These are phyloP conservation scores for Encarsia formosa DNA, from an alignment of 2,888 invertebrate genomes.

Conservation along the genomic window DNA sequence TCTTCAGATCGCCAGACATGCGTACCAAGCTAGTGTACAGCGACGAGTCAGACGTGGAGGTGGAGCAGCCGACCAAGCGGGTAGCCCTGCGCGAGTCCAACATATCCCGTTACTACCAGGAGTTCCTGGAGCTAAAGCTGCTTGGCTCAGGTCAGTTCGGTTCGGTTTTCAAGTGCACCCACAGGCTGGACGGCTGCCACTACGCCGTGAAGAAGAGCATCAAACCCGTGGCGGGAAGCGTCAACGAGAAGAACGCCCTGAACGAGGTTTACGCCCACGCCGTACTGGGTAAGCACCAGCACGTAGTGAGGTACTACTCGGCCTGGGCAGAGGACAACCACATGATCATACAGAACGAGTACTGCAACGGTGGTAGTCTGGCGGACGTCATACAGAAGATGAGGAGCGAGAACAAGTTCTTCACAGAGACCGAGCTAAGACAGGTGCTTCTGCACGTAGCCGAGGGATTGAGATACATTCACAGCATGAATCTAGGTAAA, in stretches of 20 bases:
- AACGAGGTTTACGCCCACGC: conserved; percentile 95
- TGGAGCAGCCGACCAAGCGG: conserved; percentile 74
- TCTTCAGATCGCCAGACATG: conserved; percentile 43
- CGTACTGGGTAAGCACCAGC: conserved; percentile 83
- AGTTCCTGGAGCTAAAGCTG: conserved; percentile 77
- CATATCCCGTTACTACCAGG: conserved; percentile 78
- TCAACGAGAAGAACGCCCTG: conserved; percentile 76
- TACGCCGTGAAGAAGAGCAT: conserved; percentile 88
- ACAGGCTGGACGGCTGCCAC: conserved; percentile 84
- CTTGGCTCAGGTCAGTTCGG: conserved; percentile 88
- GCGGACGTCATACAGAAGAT: conserved; percentile 60
- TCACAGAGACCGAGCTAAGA: conserved; percentile 71
- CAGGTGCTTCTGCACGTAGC: conserved; percentile 75
- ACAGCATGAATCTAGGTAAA: conserved; percentile 70
- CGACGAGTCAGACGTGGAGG: conserved; percentile 54
- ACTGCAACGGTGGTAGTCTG: conserved; percentile 86
- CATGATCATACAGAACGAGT: conserved; percentile 94
- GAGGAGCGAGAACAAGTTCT: conserved; percentile 54
- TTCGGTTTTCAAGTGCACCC: conserved; percentile 81
- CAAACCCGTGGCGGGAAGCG: conserved; percentile 81
- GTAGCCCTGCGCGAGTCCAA: conserved; percentile 75
- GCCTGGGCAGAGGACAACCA: conserved; percentile 94
- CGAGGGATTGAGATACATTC: conserved; percentile 82
- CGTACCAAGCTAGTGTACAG: conserved; percentile 44
- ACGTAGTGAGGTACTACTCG: conserved; percentile 92